Evolutionary conservation across 1,140 invertebrate genomes (phyloP), one percentile per base, ranked within the genome.

Genomic region (Aphelinus atriplicis): DNA sequence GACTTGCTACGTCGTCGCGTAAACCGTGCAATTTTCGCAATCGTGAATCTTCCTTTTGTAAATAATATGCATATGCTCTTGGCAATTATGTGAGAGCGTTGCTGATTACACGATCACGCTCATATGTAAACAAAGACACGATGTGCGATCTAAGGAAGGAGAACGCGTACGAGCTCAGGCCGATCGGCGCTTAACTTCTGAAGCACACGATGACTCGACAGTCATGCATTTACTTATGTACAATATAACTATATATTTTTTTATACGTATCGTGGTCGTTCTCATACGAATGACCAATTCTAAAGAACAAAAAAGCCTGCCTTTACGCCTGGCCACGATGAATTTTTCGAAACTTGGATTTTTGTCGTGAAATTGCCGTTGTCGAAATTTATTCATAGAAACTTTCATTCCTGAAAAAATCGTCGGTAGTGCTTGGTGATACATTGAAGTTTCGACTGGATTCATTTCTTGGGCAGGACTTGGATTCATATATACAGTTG

Each of bases 241-340:
- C 10, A 45, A 63, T 71, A 71, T 56, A 71, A 55, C 55, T 57
- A 65, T 69, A 69, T 72, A 72, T 72, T 72, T 72, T 72, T 55
- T 57, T 72, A 72, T 65, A 57, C 5, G n/a, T n/a, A 50, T 42
- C 57, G 53, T 26, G 10, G 26, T 26, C 26, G 26, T 26, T 26
- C 26, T 26, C 26, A 26, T 26, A 26, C 26, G 26, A 26, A 26
- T 26, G 26, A 26, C 26, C 26, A 26, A 26, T 26, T 26, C 26
- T 26, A 26, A 26, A 26, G 26, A 26, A 26, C 26, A 26, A 26
- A 26, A 26, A 26, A 26, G 26, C 26, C 26, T 26, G 26, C 26
- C 26, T 26, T 26, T 26, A 26, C 26, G 26, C 26, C 26, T 26
- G 26, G 26, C 26, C 26, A 26, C 26, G 42, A 43, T 43, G 2